These are phyloP conservation scores for Clarias gariepinus DNA, from an alignment of 2,113 vertebrate species.

Conservation along the genomic window DNA sequence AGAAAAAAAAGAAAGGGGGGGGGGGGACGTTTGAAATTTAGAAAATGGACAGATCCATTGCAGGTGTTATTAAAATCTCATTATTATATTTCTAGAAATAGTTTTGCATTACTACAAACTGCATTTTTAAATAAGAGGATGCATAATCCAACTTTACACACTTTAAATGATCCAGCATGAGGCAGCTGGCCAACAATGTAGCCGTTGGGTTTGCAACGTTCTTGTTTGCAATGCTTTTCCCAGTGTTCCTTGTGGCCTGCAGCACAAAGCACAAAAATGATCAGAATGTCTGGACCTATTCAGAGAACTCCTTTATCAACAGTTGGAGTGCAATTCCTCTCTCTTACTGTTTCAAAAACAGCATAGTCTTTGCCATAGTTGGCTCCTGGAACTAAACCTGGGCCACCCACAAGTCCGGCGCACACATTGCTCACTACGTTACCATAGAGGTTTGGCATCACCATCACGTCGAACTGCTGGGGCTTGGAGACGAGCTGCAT, in stretches of 20 bases:
- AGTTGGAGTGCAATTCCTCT: background rate
- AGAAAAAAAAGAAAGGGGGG: background rate
- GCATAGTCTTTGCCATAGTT: slow-evolving; percentile 79
- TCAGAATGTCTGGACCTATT: background rate
- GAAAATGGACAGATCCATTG: too few species aligned
- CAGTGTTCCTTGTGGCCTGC: slow-evolving; percentile 83
- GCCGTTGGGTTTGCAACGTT: slow-evolving; percentile 83
- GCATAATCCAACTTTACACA: slow-evolving; percentile 40
- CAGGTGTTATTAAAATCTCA: background rate
- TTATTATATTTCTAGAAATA: background rate
- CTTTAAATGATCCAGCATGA: slow-evolving; percentile 82
- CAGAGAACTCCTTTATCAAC: background rate
- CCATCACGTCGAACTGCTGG: slow-evolving; percentile 86
- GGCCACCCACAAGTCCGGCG: slow-evolving; percentile 79
- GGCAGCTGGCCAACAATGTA: slow-evolving; percentile 78
- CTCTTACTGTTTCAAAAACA: slow-evolving; percentile 80
- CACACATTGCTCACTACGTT: slow-evolving; percentile 85
- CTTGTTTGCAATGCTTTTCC: slow-evolving; percentile 79
- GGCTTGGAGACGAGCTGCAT: slow-evolving; percentile 78
- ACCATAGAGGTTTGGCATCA: slow-evolving; percentile 87
- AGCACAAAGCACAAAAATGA: slow-evolving; percentile 3
- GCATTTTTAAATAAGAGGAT: background rate
- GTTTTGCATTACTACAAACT: background rate
- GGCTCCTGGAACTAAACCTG: slow-evolving; percentile 72
- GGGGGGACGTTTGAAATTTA: background rate